These are phyloP conservation scores for Tanytarsus gracilentus DNA, from an alignment of 2,888 invertebrate genomes.

Conservation along the genomic window DNA sequence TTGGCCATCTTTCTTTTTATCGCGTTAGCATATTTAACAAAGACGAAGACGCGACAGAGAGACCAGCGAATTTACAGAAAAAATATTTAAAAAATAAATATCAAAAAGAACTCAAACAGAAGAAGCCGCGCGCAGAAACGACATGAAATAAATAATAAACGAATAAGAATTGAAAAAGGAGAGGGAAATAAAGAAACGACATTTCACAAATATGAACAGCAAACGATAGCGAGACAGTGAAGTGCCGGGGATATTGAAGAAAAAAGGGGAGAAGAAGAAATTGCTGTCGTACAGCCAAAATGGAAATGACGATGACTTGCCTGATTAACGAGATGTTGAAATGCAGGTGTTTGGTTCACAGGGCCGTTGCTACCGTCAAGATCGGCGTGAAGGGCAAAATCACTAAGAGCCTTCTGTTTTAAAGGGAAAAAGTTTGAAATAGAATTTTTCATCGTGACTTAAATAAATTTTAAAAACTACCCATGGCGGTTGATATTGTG, in stretches of 20 bases:
- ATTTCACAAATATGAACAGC: too few relatives aligned
- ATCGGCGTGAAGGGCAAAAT: constrained; percentile 92
- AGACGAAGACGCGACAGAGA: background rate
- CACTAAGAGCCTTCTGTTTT: constrained; percentile 91
- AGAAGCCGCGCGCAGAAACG: background rate
- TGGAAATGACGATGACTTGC: constrained; percentile 44
- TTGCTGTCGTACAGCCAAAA: background rate
- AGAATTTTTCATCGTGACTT: too few relatives aligned
- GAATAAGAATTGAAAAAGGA: background rate
- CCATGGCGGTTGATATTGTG: constrained; percentile 95
- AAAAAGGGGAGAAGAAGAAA: background rate
- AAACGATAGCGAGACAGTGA: background rate
- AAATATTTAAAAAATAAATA: background rate
- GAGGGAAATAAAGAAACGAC: background rate
- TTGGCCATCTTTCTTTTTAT: constrained; percentile 6
- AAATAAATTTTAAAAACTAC: too few relatives aligned
- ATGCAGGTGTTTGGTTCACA: constrained; percentile 11
- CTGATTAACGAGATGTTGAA: constrained; percentile 69
- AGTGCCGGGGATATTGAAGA: background rate
- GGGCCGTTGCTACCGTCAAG: constrained; percentile 52
- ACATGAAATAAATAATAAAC: constrained; percentile 10
- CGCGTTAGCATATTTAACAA: background rate
- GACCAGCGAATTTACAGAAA: too few relatives aligned
- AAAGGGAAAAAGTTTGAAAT: too few relatives aligned
- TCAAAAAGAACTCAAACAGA: constrained; percentile 1